Base-by-base conservation (phyloP, 2,797 vertebrate genomes). In the Epinephelus malabaricus region DNA sequence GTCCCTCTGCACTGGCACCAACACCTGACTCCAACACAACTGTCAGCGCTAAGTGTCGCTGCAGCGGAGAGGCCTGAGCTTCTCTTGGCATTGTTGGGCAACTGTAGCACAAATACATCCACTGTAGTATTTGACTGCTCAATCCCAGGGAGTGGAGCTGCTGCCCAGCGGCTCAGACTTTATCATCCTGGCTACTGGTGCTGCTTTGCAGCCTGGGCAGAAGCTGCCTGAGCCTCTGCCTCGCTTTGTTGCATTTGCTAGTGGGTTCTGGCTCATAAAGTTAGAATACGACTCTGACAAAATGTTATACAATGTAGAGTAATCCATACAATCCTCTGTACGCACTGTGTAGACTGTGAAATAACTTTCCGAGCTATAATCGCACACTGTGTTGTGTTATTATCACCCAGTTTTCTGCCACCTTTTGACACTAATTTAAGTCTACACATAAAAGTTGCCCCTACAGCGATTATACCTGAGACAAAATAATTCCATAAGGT, bases 111-210 rank as follows among this genome's bases (percentile, higher is more conserved):
- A 86, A 77, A 83, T 68, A 63, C 64, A 73, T 59, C 65, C 73
- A 17, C 51, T 78, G 67, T 80, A 70, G 76, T 67, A n/a, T 88
- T 78, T 83, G 67, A 79, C 78, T 69, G 82, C 78, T 84, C 76
- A 75, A 73, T 82, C 78, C 72, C 46, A 53, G 69, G 5, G 14
- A 61, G 74, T 17, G 34, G 60, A 73, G 68, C 73, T 59, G 69
- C 84, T 84, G 81, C 87, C 89, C 83, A 74, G 66, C n/a, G 27
- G 89, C 90, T 87, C 83, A 74, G 63, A 67, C 80, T 75, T 86
- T 67, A 85, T 86, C 82, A 81, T 69, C 68, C 76, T 30, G 83
- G 86, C 77, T 85, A 17, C 74, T 30, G 63, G 59, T 73, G 62
- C 75, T 7, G 64, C 77, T 83, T 47, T 62, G 62, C 62, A 66